Evolutionary conservation across 1,140 invertebrate genomes (phyloP), one percentile per base, ranked within the genome.

Genomic region (Drosophila yakuba): DNA sequence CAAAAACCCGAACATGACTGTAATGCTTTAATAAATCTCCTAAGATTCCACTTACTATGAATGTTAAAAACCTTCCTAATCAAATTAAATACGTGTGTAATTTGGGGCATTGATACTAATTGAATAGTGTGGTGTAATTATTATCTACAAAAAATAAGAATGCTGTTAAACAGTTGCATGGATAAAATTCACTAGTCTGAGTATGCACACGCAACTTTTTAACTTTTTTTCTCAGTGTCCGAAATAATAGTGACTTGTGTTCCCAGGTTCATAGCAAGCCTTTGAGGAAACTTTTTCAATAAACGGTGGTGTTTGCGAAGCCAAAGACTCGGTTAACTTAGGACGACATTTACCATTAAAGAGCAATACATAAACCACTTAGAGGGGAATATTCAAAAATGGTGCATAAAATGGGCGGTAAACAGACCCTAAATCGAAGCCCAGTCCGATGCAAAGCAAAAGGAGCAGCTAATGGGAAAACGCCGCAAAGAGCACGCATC

Each of bases 221-320:
- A 32, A 3, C 7, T 32, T 32, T 17, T 43, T 59, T 60, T 41
- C 28, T 2, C 15, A 63, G 55, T 63, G 28, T 10, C n/a, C 14
- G 20, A 50, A 66, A 66, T 64, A 64, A 66, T 67, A 66, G 63
- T 67, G 36, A 64, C 32, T 48, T 45, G 38, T 32, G 32, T 32
- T 41, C 41, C n/a, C 28, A n/a, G 61, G 17, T 15, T 12, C 35
- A 45, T 17, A 5, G 2, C 58, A 17, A 35, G 55, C 38, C 61
- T 36, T 17, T 2, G 6, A 35, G 39, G 23, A 54, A 51, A 73
- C 67, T 73, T 73, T 73, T 73, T 39, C 68, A 73, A 74, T 74
- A 74, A 74, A 25, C 58, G 50, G 74, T 73, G 71, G 56, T 73
- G 68, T 73, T 73, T 73, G 38, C 39, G 32, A 15, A 47, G 32